These are phyloP conservation scores for Craseonycteris thonglongyai DNA, from an alignment of 2,113 vertebrate genomes.

Conservation along the genomic window DNA sequence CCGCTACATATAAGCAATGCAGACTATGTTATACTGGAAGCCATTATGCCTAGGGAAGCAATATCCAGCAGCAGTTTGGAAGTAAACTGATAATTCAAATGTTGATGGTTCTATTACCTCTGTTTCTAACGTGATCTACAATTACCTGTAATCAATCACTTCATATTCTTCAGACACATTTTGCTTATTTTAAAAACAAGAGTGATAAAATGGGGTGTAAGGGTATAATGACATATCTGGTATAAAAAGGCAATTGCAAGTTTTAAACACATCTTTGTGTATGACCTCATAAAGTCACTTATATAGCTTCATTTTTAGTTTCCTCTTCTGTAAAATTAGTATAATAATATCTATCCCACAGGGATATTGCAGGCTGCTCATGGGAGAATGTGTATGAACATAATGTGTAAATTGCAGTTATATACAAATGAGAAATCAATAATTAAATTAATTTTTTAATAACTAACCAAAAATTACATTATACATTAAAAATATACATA, in stretches of 20 bases:
- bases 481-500: neutral
- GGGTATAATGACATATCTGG: neutral
- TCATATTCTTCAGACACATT: conserved; percentile 3
- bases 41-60: conserved; percentile 36
- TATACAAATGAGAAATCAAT: neutral
- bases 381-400: neutral
- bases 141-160: conserved; percentile 28
- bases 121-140: conserved; percentile 30
- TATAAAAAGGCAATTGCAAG: neutral
- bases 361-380: neutral
- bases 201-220: neutral
- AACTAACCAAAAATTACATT: neutral
- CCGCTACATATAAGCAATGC: neutral
- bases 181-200: conserved; percentile 32
- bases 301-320: neutral
- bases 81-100: conserved; percentile 58
- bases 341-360: neutral
- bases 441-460: neutral
- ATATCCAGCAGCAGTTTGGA: neutral
- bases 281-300: neutral
- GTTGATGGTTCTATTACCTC: conserved; percentile 46
- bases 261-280: neutral
- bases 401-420: neutral
- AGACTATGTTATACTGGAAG: conserved; percentile 38
- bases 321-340: neutral